Percentiles rank a stretch among this genome's conserved stretches.
Evolutionary conservation across 2,888 invertebrate species (phyloP).

Genomic region (Baccha elongata): DNA sequence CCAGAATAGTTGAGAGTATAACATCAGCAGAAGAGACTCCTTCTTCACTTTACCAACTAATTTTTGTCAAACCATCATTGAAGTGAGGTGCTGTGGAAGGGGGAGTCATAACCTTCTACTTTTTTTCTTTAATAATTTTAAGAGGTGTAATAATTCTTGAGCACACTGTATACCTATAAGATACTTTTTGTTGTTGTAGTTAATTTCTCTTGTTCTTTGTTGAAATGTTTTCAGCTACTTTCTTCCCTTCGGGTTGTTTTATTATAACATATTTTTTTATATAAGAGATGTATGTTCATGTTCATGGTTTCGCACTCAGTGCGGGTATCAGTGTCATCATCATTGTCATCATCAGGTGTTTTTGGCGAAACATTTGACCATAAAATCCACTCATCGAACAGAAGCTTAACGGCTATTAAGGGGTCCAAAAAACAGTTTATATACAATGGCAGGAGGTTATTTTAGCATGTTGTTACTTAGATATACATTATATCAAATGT

Average conservation of each 20-base stretch:
- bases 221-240: conserved; percentile 41
- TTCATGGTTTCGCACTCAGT: conserved; percentile 19
- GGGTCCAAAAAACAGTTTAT: conserved; percentile 60
- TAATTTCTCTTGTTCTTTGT: conserved; percentile 42
- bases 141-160: conserved; percentile 70
- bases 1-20: conserved; percentile 33
- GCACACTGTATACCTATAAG: conserved; percentile 15
- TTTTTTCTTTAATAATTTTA: conserved; percentile 62
- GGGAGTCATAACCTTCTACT: background rate
- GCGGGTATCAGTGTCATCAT: conserved; percentile 49
- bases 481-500: conserved; percentile 18
- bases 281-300: conserved; percentile 13
- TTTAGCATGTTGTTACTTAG: conserved; percentile 75
- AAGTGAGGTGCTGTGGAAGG: background rate
- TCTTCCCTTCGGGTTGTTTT: background rate
- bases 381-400: conserved; percentile 74
- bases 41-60: conserved; percentile 38
- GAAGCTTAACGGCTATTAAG: conserved; percentile 75
- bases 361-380: conserved; percentile 74
- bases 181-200: conserved; percentile 23
- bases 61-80: conserved; percentile 47
- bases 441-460: conserved; percentile 53
- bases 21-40: conserved; percentile 24
- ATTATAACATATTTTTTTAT: background rate
- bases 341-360: conserved; percentile 73